These are phyloP conservation scores for Anagyrus pseudococci DNA, from an alignment of 2,888 invertebrate species.

Conservation along the genomic window DNA sequence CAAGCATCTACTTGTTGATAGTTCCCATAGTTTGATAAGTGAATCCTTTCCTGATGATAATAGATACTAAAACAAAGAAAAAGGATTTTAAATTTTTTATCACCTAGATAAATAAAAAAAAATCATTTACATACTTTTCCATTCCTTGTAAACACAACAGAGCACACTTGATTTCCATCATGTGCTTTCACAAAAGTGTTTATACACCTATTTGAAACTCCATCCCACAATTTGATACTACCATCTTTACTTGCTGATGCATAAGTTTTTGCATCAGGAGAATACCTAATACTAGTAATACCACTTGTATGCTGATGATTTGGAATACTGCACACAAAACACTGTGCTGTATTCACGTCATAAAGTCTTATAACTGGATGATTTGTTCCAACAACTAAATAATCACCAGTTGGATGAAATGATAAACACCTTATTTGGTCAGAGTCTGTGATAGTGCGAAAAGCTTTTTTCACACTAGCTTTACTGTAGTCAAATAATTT, in stretches of 20 bases:
- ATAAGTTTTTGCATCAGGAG: constrained; percentile 74
- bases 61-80: constrained; percentile 75
- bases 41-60: constrained; percentile 96
- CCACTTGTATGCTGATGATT: constrained; percentile 81
- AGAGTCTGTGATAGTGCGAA: constrained; percentile 93
- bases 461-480: constrained; percentile 97
- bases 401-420: constrained; percentile 96
- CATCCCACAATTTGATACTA: constrained; percentile 96
- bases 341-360: constrained; percentile 94
- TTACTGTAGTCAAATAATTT: constrained; percentile 98
- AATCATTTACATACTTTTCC: constrained; percentile 75
- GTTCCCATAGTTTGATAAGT: constrained; percentile 96
- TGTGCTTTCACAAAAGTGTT: constrained; percentile 94
- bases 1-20: constrained; percentile 94
- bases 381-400: constrained; percentile 89
- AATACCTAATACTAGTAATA: constrained; percentile 80
- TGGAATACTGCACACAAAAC: constrained; percentile 92
- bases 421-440: constrained; percentile 89
- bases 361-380: constrained; percentile 91
- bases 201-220: constrained; percentile 89
- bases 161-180: constrained; percentile 93
- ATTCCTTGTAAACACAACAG: constrained; percentile 91
- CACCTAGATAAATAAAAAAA: constrained; percentile 4
- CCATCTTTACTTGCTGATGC: constrained; percentile 94
- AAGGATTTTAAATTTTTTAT: constrained; percentile 19